Conservation (phyloP, 1,140 invertebrate genomes). For the Heliconius eleuchia region DNA sequence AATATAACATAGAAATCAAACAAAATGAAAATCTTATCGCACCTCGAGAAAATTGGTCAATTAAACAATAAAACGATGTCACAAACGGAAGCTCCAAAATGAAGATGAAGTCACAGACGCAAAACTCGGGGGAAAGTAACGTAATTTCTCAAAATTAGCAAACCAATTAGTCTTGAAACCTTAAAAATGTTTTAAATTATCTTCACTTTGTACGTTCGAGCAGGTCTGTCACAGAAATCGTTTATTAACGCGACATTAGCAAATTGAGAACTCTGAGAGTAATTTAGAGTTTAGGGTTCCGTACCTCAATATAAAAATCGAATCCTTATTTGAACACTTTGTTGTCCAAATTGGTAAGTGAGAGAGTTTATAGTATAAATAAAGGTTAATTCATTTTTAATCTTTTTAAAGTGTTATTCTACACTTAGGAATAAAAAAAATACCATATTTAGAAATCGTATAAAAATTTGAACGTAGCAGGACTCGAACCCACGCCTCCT, state of each 20-base stretch:
- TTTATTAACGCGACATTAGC: conserved; percentile 30
- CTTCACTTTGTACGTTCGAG: background rate
- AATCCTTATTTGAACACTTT: no score
- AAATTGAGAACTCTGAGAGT: conserved; percentile 28
- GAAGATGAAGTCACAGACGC: background rate
- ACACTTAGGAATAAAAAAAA: no score
- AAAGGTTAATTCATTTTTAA: no score
- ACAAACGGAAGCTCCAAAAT: conserved; percentile 3
- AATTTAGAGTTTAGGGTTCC: conserved; percentile 21
- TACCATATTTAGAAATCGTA: no score
- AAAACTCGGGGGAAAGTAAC: conserved; percentile 5
- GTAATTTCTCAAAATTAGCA: background rate
- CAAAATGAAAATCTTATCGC: background rate
- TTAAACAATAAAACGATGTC: background rate
- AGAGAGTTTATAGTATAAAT: no score
- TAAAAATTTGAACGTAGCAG: no score
- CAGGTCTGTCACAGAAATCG: conserved; percentile 27
- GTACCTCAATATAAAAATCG: no score
- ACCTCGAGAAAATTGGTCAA: background rate
- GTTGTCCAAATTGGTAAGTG: no score
- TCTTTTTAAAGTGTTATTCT: no score
- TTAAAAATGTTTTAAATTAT: conserved; percentile 19
- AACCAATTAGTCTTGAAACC: conserved; percentile 15
- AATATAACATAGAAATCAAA: background rate
- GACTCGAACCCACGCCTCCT: no score